phyloP scores from a whole-genome alignment of 2,888 invertebrate species.

The Dasypogon diadema region DNA sequence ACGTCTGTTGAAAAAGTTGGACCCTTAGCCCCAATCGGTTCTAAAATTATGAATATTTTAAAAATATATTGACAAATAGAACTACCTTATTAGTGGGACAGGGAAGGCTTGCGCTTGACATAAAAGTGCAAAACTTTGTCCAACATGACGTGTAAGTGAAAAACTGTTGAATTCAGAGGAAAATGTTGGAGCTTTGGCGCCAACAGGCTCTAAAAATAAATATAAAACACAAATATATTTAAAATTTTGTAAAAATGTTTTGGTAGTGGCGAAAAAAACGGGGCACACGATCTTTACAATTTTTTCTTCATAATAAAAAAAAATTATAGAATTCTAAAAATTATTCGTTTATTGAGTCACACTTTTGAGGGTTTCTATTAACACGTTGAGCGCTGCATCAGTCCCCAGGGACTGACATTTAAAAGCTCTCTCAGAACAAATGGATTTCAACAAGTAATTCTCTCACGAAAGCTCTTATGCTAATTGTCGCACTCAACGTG shows the following conservation, averaged over 20 bases:
- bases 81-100: slow-evolving; percentile 64
- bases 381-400: no score
- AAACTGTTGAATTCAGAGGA: slow-evolving; percentile 66
- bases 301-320: no score
- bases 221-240: neutral
- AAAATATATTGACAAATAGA: neutral
- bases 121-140: slow-evolving; percentile 66
- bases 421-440: no score
- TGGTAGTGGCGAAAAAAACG: neutral
- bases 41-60: slow-evolving; percentile 63
- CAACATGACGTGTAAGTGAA: slow-evolving; percentile 64
- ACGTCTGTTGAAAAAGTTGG: slow-evolving; percentile 72
- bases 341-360: no score
- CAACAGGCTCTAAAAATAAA: slow-evolving; percentile 66
- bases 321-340: no score
- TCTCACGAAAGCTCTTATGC: no score
- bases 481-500: no score
- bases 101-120: slow-evolving; percentile 73
- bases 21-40: slow-evolving; percentile 73
- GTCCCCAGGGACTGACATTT: no score
- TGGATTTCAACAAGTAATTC: no score
- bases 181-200: slow-evolving; percentile 68
- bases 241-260: neutral
- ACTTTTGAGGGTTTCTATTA: no score
- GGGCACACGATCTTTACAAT: neutral